These are phyloP conservation scores for Mormoops blainvillei DNA, from an alignment of 2,113 vertebrate genomes.

Conservation along the genomic window DNA sequence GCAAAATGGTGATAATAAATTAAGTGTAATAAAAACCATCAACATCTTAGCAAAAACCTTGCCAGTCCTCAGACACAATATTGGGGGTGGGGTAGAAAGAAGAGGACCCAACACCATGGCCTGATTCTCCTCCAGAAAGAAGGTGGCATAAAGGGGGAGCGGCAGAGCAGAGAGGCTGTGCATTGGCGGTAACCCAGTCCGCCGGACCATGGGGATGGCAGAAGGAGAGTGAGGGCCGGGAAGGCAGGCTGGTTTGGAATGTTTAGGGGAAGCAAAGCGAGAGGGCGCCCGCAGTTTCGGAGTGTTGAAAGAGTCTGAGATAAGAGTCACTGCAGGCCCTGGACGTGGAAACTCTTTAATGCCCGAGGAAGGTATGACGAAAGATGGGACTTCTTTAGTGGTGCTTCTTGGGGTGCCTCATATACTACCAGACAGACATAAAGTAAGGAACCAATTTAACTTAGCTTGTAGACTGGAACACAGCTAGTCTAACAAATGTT, in stretches of 20 bases:
- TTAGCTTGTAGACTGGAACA: neutral
- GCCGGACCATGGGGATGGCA: too few species aligned
- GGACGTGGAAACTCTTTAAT: neutral
- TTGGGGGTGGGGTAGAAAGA: too few species aligned
- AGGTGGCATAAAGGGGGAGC: neutral
- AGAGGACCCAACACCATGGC: fast-evolving
- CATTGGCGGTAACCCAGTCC: neutral
- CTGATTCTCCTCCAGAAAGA: neutral
- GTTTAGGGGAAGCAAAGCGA: neutral
- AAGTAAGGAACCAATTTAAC: neutral
- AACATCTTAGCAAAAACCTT: neutral
- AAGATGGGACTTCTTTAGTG: neutral
- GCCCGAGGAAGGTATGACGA: neutral
- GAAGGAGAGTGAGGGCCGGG: fast-evolving
- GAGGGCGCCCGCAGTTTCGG: neutral
- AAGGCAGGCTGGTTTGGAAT: neutral
- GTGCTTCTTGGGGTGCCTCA: neutral
- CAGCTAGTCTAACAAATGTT: too few species aligned
- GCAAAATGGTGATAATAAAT: neutral
- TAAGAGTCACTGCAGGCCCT: neutral
- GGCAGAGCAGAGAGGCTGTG: too few species aligned
- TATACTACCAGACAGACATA: neutral
- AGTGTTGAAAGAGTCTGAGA: neutral
- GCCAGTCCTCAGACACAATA: neutral
- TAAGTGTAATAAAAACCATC: neutral